Evolutionary conservation across 2,113 vertebrate species (phyloP).

Genomic region (Tetraodon nigroviridis): DNA sequence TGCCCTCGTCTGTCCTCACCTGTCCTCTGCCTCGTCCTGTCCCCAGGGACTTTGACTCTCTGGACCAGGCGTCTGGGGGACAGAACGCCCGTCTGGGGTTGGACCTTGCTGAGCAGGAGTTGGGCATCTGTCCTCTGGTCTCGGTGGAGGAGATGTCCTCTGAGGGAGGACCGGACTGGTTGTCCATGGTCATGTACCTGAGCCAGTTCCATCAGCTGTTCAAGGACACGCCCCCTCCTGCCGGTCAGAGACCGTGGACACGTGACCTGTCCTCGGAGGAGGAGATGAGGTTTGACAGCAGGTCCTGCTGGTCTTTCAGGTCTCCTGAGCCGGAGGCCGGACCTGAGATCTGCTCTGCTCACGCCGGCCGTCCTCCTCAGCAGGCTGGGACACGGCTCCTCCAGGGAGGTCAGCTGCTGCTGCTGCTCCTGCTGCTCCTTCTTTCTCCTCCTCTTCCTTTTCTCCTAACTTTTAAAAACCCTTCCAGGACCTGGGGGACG

Average conservation of each 20-base stretch:
- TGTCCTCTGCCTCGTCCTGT: background rate
- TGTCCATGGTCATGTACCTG: constrained; percentile 97
- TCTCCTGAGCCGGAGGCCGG: constrained; percentile 71
- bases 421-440: constrained; percentile 82
- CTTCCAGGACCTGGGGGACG: constrained; percentile 80
- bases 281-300: too few species aligned
- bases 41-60: constrained; percentile 83
- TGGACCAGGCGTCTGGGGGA: constrained; percentile 79
- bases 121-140: constrained; percentile 92
- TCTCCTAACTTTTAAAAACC: background rate
- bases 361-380: constrained; percentile 87
- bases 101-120: constrained; percentile 84
- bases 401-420: constrained; percentile 87
- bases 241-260: constrained; percentile 76
- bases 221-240: constrained; percentile 77
- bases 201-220: constrained; percentile 95
- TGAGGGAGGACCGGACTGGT: constrained; percentile 83
- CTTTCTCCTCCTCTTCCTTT: background rate
- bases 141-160: constrained; percentile 90
- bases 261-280: too few species aligned
- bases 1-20: background rate
- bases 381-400: constrained; percentile 85
- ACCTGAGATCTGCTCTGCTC: constrained; percentile 81
- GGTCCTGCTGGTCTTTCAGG: constrained; percentile 60
- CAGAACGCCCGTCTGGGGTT: constrained; percentile 84